Evolutionary conservation across 2,113 vertebrate species (phyloP).

Genomic region (Engraulis encrasicolus): DNA sequence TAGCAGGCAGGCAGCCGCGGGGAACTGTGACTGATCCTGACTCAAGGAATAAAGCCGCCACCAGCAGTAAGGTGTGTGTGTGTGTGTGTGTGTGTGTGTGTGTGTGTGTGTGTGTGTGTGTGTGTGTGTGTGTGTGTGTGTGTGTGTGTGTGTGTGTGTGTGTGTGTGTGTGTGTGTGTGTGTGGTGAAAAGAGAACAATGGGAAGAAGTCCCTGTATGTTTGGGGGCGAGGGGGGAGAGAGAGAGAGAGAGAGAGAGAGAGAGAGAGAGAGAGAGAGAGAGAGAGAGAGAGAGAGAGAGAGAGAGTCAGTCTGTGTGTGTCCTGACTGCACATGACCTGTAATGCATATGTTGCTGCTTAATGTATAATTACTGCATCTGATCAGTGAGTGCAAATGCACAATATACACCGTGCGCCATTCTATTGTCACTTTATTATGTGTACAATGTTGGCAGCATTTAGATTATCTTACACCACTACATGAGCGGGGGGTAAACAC

Average conservation of each 20-base stretch:
- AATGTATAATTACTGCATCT: background rate
- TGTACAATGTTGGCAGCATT: background rate
- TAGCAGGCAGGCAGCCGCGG: conserved; percentile 51
- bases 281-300: too few species aligned
- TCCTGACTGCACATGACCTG: background rate
- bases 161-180: too few species aligned
- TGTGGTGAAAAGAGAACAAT: too few species aligned
- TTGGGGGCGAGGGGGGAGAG: too few species aligned
- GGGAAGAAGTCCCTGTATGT: too few species aligned
- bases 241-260: too few species aligned
- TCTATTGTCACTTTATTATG: background rate
- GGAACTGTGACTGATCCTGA: conserved; percentile 57
- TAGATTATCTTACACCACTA: background rate
- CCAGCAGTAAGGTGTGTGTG: conserved; percentile 74
- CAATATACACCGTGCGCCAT: background rate
- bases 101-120: conserved; percentile 43
- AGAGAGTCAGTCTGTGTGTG: conserved; percentile 43
- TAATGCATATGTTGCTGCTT: background rate
- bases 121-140: too few species aligned
- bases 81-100: conserved; percentile 32
- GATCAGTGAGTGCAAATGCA: conserved; percentile 28
- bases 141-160: too few species aligned
- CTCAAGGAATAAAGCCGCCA: conserved; percentile 83
- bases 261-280: too few species aligned
- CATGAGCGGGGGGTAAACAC: background rate